Base-by-base conservation (phyloP, 2,888 invertebrate genomes). In the Hypsopygia costalis region DNA sequence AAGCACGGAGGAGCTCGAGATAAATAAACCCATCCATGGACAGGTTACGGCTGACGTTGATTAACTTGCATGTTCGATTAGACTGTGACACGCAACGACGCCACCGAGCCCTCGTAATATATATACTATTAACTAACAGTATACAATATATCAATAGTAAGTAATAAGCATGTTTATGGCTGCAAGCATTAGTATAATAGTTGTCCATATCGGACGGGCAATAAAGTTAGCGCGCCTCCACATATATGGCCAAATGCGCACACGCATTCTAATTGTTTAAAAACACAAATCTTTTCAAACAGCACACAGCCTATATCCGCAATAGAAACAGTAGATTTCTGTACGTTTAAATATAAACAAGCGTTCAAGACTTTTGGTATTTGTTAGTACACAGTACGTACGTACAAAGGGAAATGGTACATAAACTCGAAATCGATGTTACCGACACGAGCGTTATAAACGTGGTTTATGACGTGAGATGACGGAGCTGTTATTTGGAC, bases 391-490 rank as follows among this genome's bases (percentile, higher is more conserved):
- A 11, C 20, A 8, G 6, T 30, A 30, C 4, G 6, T 21, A 16
- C 7, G 28, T 36, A 34, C 27, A 29, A 44, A 42, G 12, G 41
- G 36, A 33, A 46, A 48, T 36, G 41, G 42, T 30, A 43, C 55
- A 50, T 59, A 60, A 62, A 64, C 55, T 41, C 46, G 44, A 46
- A 55, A 67, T 59, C 61, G 49, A 59, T 57, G 52, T 50, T 49
- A 48, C 57, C 41, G 49, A 54, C 58, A 46, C 49, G 41, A 50
- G 43, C 54, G 55, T 52, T 48, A 48, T 71, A 79, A 77, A 70
- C 63, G 52, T 41, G 49, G 55, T 78, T 78, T 77, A 78, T 75
- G 71, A 67, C 52, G 61, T 63, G 65, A 60, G 53, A 69, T 69
- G 69, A 69, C 58, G 62, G 54, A 63, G 58, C 65, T 51, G 63